Conservation (phyloP, 2,113 vertebrate genomes). For the Zootoca vivipara region DNA sequence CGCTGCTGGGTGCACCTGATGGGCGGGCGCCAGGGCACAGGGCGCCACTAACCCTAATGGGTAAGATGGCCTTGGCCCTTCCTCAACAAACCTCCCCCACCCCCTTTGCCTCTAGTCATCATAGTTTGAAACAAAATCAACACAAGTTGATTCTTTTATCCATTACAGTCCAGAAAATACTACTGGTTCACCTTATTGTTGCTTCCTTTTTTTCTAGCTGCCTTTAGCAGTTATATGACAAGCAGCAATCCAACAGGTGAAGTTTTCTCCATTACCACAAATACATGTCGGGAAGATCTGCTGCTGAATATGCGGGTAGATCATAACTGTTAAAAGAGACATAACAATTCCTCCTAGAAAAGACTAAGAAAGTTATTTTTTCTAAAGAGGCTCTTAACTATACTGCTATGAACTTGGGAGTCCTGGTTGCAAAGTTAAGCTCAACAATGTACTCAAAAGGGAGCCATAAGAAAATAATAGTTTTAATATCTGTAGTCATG, state of each 20-base stretch:
- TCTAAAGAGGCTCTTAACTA: neutral
- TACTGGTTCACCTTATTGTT: no score
- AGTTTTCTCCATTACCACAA: neutral
- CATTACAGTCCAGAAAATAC: no score
- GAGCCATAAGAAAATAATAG: neutral
- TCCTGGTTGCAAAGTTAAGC: neutral
- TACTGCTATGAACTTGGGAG: neutral
- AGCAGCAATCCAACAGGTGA: neutral
- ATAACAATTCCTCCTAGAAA: neutral
- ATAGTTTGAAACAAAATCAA: neutral
- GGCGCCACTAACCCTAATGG: no score
- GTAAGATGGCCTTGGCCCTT: no score
- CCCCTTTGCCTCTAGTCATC: neutral
- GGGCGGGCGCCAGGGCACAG: no score
- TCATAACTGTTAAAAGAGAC: neutral
- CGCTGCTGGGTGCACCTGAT: no score
- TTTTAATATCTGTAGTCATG: neutral
- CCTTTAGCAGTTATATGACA: neutral
- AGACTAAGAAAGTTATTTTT: neutral
- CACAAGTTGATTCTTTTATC: no score
- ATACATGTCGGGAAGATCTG: neutral
- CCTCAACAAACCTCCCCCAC: no score
- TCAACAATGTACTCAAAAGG: neutral
- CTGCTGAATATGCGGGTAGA: neutral
- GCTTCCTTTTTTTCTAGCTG: no score